These are phyloP conservation scores for Triplophysa yarkandensis DNA, from an alignment of 2,797 vertebrate species.

Conservation along the genomic window DNA sequence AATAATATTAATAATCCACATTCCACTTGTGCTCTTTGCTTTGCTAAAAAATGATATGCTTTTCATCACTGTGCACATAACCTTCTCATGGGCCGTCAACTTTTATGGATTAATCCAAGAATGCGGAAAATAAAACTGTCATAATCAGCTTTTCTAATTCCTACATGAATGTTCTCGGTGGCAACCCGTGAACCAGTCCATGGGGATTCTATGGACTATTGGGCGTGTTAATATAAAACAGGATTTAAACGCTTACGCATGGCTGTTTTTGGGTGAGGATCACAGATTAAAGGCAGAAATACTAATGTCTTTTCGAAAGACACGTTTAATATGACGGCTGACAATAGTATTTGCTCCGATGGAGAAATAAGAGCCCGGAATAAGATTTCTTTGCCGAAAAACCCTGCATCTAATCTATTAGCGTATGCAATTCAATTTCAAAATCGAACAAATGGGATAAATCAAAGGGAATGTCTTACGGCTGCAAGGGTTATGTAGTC, in stretches of 20 bases:
- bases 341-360: slow-evolving; percentile 26
- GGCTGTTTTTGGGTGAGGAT: slow-evolving; percentile 36
- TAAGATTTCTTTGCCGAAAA: slow-evolving; percentile 45
- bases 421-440: slow-evolving; percentile 67
- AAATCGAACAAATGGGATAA: slow-evolving; percentile 64
- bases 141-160: slow-evolving; percentile 68
- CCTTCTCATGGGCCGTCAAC: slow-evolving; percentile 67
- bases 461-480: slow-evolving; percentile 64
- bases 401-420: slow-evolving; percentile 64
- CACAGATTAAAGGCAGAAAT: slow-evolving; percentile 33
- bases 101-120: slow-evolving; percentile 73
- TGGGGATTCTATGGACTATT: slow-evolving; percentile 42
- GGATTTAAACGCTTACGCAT: slow-evolving; percentile 35
- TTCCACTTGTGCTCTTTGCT: slow-evolving; percentile 46
- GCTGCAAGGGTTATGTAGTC: slow-evolving; percentile 57
- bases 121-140: slow-evolving; percentile 68
- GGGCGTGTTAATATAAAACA: slow-evolving; percentile 50
- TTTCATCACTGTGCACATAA: slow-evolving; percentile 65
- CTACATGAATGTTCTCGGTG: slow-evolving; percentile 52
- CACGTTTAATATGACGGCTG: slow-evolving; percentile 1
- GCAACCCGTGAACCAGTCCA: slow-evolving; percentile 44
- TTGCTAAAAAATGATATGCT: slow-evolving; percentile 44
- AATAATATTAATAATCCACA: slow-evolving; percentile 73
- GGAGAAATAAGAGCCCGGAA: slow-evolving; percentile 26
- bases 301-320: slow-evolving; percentile 24